Conservation (phyloP, 2,797 vertebrate genomes). For the Gymnopithys bicolor region DNA sequence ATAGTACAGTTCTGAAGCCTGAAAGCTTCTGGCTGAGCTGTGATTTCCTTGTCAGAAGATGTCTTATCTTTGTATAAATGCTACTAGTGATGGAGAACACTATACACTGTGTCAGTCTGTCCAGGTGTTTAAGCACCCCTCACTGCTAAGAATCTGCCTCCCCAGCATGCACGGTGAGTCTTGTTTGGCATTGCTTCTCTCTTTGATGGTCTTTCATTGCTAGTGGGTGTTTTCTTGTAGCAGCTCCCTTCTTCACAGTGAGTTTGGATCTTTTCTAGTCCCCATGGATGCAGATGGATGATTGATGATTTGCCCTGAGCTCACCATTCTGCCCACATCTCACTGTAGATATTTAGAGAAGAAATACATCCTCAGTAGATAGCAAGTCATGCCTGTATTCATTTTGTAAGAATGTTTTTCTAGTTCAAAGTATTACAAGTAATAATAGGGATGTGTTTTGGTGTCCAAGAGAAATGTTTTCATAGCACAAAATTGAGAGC, state of each 20-base stretch:
- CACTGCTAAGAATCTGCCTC: background rate
- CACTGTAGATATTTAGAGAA: background rate
- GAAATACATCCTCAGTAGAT: background rate
- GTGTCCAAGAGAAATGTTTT: background rate
- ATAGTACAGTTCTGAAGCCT: background rate
- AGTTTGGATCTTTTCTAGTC: background rate
- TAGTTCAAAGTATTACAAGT: background rate
- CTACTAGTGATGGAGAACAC: background rate
- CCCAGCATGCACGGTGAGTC: background rate
- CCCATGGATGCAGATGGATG: background rate
- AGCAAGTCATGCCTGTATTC: background rate
- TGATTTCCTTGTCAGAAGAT: background rate
- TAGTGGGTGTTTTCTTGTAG: background rate
- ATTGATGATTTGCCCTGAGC: background rate
- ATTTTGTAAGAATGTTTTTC: background rate
- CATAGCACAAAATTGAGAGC: background rate
- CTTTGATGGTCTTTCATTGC: background rate
- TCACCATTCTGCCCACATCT: background rate
- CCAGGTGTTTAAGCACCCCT: background rate
- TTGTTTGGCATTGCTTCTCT: background rate
- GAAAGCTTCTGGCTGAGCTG: background rate
- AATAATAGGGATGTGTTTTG: background rate
- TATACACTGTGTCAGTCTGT: background rate
- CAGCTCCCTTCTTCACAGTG: background rate
- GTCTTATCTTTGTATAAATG: background rate